Base-by-base conservation (phyloP, 2,888 invertebrate genomes). In the Acanthopleura granulata region DNA sequence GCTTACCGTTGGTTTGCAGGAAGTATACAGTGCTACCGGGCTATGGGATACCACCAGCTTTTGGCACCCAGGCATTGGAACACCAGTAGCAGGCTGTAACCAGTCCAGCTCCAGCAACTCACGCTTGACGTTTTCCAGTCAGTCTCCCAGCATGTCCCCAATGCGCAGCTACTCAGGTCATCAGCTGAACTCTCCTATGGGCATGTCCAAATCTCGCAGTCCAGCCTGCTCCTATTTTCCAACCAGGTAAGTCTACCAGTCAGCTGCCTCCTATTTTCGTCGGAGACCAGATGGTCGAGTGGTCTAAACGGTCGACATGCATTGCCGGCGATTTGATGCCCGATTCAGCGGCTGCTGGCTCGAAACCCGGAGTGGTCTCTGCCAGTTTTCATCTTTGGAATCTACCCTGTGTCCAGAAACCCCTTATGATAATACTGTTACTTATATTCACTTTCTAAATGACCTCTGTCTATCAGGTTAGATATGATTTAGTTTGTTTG, bases 61-160 rank as follows among this genome's bases (percentile, higher is more conserved):
- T 27, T 79, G 82, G 62, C 82, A 84, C 72, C 82, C 81, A 73
- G 81, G 78, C 49, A 77, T 82, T 11, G 78, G 74, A 6, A 74
- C 74, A 16, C 70, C 62, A 18, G 62, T n/a, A 18, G 27, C 57
- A 18, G 40, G 81, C 18, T 72, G 81, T 3, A 86, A 84, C 75
- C 80, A 83, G 74, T 84, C 83, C 16, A 81, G 81, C 62, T 81
- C 82, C 75, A 86, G 77, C 66, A 79, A 80, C 72, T 86, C 87
- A 0, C 80, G 83, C 15, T 78, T 84, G 29, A 75, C 84, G 66
- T 66, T 86, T n/a, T 87, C 88, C 15, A 82, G 81, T 66, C 85
- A 86, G 72, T 88, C 89, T 0, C 88, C 89, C 12, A 84, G 84
- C 70, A 80, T 84, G n/a, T 89, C 89, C 3, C 88, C 89, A 12